These are phyloP conservation scores for Pseudocheirus occidentalis DNA, from an alignment of 2,797 vertebrate genomes.

Conservation along the genomic window DNA sequence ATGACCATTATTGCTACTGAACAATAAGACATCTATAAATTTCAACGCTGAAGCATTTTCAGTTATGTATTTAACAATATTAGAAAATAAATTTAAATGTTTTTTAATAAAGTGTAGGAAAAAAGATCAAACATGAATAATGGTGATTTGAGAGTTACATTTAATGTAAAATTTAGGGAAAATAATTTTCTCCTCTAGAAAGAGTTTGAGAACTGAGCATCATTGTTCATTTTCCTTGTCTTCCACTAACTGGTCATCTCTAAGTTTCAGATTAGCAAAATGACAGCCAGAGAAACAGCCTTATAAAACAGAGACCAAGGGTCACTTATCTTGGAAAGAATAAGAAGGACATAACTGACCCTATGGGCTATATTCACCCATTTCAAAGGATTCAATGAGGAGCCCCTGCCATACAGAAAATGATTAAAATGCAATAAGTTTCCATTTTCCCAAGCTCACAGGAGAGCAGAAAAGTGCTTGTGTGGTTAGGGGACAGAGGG, in stretches of 20 bases:
- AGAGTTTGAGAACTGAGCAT: slow-evolving; percentile 3
- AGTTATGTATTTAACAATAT: not conserved
- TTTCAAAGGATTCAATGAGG: not conserved
- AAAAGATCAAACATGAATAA: not conserved
- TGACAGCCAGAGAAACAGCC: slow-evolving; percentile 41
- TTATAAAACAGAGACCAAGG: slow-evolving; percentile 25
- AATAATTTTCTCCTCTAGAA: not conserved
- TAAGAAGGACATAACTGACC: slow-evolving; percentile 15
- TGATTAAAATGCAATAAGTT: not conserved
- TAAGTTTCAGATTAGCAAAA: not conserved
- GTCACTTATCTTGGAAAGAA: slow-evolving; percentile 35
- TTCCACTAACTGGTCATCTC: slow-evolving; percentile 12
- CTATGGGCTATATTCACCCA: slow-evolving; percentile 3
- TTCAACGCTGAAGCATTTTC: slow-evolving; percentile 10
- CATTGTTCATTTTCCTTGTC: not conserved
- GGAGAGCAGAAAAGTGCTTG: not conserved
- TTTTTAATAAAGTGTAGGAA: not conserved
- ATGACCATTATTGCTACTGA: slow-evolving; percentile 6
- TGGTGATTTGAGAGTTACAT: not conserved
- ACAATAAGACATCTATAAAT: not conserved
- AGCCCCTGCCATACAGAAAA: not conserved
- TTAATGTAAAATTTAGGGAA: not conserved
- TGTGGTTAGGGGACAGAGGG: not conserved
- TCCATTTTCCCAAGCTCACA: slow-evolving; percentile 14
- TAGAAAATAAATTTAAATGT: not conserved